Conservation (phyloP, 2,888 invertebrate genomes). For the Dioctria linearis region DNA sequence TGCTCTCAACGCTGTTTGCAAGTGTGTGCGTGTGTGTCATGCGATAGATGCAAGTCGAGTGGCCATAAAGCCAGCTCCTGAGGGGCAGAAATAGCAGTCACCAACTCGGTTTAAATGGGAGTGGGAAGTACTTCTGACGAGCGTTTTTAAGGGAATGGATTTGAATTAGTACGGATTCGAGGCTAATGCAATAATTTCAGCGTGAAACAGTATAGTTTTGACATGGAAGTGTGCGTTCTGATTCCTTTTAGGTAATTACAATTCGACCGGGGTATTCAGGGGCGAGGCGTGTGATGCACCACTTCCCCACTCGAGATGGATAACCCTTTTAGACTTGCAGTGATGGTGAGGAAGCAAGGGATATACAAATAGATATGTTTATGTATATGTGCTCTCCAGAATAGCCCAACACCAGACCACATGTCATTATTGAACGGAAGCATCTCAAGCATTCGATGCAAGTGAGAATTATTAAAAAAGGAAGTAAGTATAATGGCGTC, state of each 20-base stretch:
- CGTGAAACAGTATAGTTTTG: slow-evolving; percentile 41
- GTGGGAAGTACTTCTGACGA: slow-evolving; percentile 15
- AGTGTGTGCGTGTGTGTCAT: slow-evolving; percentile 6
- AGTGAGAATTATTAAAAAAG: slow-evolving; percentile 23
- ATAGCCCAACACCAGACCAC: background rate
- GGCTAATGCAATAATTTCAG: slow-evolving; percentile 44
- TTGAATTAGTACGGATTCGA: slow-evolving; percentile 30
- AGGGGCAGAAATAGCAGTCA: background rate
- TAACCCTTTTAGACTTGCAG: slow-evolving; percentile 9
- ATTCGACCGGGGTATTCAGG: background rate
- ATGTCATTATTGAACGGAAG: slow-evolving; percentile 29
- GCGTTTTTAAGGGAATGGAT: slow-evolving; percentile 34
- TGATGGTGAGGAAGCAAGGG: background rate
- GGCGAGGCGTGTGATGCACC: no score
- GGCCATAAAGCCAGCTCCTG: background rate
- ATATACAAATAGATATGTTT: background rate
- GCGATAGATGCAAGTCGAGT: slow-evolving; percentile 26
- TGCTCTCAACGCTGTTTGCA: slow-evolving; percentile 15
- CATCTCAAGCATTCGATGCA: slow-evolving; percentile 23
- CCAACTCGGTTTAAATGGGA: background rate
- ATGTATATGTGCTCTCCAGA: background rate
- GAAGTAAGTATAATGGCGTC: slow-evolving; percentile 19
- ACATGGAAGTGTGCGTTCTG: slow-evolving; percentile 22
- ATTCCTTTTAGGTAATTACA: background rate
- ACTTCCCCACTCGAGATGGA: background rate